Evolutionary conservation across 2,888 invertebrate species (phyloP).

Genomic region (Blomia tropicalis): DNA sequence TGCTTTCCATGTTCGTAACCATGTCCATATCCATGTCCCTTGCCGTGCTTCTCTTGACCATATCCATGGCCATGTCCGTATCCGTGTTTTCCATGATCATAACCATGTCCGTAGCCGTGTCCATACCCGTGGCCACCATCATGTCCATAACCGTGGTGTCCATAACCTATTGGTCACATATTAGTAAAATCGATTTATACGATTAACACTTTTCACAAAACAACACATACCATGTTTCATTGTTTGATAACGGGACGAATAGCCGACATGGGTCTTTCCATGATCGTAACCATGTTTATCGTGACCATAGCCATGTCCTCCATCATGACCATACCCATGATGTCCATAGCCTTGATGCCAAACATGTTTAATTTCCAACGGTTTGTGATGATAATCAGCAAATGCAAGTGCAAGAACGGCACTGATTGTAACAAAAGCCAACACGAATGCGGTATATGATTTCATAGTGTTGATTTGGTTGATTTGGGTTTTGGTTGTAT

Average conservation of each 20-base stretch:
- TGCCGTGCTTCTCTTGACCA: background rate
- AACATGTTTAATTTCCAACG: conserved; percentile 13
- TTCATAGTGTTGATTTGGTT: background rate
- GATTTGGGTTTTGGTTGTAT: no score
- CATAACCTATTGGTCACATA: background rate
- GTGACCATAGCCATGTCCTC: background rate
- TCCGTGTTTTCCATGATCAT: no score
- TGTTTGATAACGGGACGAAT: background rate
- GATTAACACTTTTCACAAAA: background rate
- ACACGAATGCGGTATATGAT: background rate
- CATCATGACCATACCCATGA: background rate
- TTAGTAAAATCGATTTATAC: background rate
- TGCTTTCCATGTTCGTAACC: background rate
- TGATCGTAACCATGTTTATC: background rate
- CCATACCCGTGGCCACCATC: background rate
- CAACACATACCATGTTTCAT: conserved; percentile 6
- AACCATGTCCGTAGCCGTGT: background rate
- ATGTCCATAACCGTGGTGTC: background rate
- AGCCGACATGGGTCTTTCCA: conserved; percentile 8
- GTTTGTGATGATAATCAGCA: background rate
- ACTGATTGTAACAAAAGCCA: background rate
- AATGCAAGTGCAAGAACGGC: background rate
- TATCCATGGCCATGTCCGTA: background rate
- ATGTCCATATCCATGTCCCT: background rate
- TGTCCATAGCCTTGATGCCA: background rate